These are phyloP conservation scores for Cercopithecus mona DNA, from an alignment of 2,113 vertebrate species.

Conservation along the genomic window DNA sequence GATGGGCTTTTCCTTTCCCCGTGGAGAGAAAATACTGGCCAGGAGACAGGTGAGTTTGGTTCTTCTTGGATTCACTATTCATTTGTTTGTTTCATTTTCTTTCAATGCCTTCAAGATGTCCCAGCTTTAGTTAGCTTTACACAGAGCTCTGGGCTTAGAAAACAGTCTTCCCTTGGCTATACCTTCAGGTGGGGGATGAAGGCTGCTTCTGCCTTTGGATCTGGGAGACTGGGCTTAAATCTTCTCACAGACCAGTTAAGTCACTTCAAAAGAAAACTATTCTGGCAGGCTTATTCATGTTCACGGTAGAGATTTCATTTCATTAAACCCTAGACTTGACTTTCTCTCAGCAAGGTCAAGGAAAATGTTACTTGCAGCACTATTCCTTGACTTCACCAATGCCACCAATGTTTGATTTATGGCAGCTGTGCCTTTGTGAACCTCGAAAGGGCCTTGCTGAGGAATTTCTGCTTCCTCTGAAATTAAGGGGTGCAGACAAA, in stretches of 20 bases:
- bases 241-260: conserved; percentile 76
- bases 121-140: conserved; percentile 24
- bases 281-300: conserved; percentile 66
- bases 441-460: conserved; percentile 56
- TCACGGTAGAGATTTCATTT: conserved; percentile 79
- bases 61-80: conserved; percentile 55
- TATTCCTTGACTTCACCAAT: conserved; percentile 67
- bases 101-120: conserved; percentile 51
- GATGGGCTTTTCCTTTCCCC: neutral
- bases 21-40: neutral
- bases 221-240: conserved; percentile 75
- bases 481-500: conserved; percentile 71
- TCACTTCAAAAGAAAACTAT: conserved; percentile 73
- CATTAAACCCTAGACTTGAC: conserved; percentile 82
- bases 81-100: conserved; percentile 72
- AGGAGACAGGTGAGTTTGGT: neutral
- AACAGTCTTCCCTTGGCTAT: neutral
- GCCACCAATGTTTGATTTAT: conserved; percentile 81
- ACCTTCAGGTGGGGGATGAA: conserved; percentile 60
- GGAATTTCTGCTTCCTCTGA: conserved; percentile 68
- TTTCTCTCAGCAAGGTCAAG: conserved; percentile 69
- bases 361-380: conserved; percentile 71
- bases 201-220: conserved; percentile 73
- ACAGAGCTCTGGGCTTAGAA: conserved; percentile 23
- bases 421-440: conserved; percentile 70